Evolutionary conservation across 2,797 vertebrate species (phyloP).

Genomic region (Hoplostethus atlanticus): DNA sequence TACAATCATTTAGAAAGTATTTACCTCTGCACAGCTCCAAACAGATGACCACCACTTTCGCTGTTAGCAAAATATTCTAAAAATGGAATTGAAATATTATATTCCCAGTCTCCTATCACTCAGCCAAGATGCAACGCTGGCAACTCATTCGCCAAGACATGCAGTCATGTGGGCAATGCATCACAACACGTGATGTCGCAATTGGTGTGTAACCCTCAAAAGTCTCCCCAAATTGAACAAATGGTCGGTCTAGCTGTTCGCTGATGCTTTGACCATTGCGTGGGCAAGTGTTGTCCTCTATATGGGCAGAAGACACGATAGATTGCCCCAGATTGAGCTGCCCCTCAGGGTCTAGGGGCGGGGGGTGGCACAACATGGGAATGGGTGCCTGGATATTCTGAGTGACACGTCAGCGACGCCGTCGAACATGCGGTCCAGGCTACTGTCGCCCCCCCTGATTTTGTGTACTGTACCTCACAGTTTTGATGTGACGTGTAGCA

Average conservation of each 20-base stretch:
- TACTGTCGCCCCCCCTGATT: slow-evolving; percentile 10
- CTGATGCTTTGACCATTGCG: slow-evolving; percentile 72
- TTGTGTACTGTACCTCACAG: slow-evolving; percentile 1
- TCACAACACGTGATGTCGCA: slow-evolving; percentile 84
- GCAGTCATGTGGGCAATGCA: slow-evolving; percentile 85
- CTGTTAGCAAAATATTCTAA: slow-evolving; percentile 83
- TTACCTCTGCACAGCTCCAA: slow-evolving; percentile 80
- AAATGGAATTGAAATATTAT: slow-evolving; percentile 77
- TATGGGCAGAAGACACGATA: slow-evolving; percentile 59
- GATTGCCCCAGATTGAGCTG: slow-evolving; percentile 70
- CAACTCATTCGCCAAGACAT: slow-evolving; percentile 86
- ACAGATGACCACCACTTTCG: slow-evolving; percentile 83
- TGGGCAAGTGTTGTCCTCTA: slow-evolving; percentile 36
- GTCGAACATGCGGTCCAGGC: not conserved
- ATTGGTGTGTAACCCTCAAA: slow-evolving; percentile 67
- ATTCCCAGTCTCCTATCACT: slow-evolving; percentile 36
- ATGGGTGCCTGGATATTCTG: slow-evolving; percentile 44
- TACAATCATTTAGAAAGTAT: slow-evolving; percentile 40
- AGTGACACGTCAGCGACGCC: slow-evolving; percentile 47
- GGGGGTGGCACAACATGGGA: slow-evolving; percentile 43
- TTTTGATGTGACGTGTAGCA: not conserved
- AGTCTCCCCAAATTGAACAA: slow-evolving; percentile 70
- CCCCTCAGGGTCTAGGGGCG: slow-evolving; percentile 51
- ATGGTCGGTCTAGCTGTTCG: slow-evolving; percentile 72
- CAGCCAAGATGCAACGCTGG: slow-evolving; percentile 69